Evolutionary conservation across 2,888 invertebrate genomes (phyloP).

Genomic region (Bembecia ichneumoniformis): DNA sequence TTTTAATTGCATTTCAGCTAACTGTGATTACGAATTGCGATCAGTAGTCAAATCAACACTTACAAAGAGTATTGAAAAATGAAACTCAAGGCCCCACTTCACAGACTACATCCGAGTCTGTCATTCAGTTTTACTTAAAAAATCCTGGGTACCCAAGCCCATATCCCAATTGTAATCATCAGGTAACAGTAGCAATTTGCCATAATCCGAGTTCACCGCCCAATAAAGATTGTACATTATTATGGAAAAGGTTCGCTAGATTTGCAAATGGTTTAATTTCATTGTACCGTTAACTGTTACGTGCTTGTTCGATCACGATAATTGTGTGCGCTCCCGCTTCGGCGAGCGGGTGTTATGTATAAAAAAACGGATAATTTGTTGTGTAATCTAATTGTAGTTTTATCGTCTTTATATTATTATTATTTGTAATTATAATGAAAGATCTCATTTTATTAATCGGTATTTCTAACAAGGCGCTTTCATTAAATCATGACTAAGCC

Average conservation of each 20-base stretch:
- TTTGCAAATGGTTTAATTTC: slow-evolving; percentile 38
- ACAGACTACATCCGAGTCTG: too few species aligned
- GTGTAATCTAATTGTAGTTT: slow-evolving; percentile 69
- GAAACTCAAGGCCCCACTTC: too few species aligned
- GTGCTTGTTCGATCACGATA: slow-evolving; percentile 46
- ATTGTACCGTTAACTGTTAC: slow-evolving; percentile 59
- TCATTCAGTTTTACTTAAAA: background rate
- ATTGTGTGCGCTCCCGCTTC: slow-evolving; percentile 37
- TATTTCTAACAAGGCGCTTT: slow-evolving; percentile 73
- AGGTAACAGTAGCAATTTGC: slow-evolving; percentile 6
- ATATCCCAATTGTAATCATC: too few species aligned
- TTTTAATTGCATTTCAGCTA: too few species aligned
- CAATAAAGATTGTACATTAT: slow-evolving; percentile 1
- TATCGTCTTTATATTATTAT: slow-evolving; percentile 69
- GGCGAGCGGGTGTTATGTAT: slow-evolving; percentile 46
- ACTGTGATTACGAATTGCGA: too few species aligned
- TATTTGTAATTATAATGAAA: slow-evolving; percentile 71
- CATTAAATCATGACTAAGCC: slow-evolving; percentile 73
- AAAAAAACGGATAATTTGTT: slow-evolving; percentile 63
- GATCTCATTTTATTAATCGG: slow-evolving; percentile 74
- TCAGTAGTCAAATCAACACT: too few species aligned
- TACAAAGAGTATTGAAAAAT: too few species aligned
- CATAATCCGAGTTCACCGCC: slow-evolving; percentile 13
- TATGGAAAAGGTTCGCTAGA: slow-evolving; percentile 22
- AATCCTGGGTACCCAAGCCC: background rate